phyloP scores from a whole-genome alignment of 2,113 vertebrate genomes.

The Scatophagus argus region DNA sequence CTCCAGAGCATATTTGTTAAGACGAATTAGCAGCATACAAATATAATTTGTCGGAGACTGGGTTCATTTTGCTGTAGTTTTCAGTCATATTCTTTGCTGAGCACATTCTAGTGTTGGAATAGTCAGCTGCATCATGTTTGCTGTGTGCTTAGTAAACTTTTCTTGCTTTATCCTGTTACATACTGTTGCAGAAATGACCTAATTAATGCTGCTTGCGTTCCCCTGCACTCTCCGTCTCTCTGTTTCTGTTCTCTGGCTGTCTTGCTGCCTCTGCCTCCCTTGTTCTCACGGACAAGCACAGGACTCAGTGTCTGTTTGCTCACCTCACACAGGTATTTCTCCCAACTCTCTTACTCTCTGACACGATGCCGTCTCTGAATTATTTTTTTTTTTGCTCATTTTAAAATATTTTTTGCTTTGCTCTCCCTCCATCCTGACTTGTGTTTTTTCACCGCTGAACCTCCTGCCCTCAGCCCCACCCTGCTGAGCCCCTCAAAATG shows the following conservation, averaged over 20 bases:
- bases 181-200: constrained; percentile 3
- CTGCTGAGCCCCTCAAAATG: constrained; percentile 43
- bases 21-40: neutral
- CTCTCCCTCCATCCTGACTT: constrained; percentile 30
- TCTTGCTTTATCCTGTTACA: neutral
- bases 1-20: neutral
- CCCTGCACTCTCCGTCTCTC: neutral
- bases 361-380: constrained; percentile 16
- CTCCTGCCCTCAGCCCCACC: constrained; percentile 39
- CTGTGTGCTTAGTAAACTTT: neutral
- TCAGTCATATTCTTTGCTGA: no score
- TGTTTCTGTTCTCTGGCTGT: constrained; percentile 3
- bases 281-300: constrained; percentile 18
- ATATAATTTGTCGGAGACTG: neutral
- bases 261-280: constrained; percentile 30
- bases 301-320: constrained; percentile 20
- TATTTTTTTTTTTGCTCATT: neutral
- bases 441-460: constrained; percentile 49
- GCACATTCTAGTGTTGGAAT: neutral
- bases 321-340: neutral
- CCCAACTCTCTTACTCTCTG: neutral
- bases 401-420: no score
- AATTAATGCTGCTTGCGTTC: neutral
- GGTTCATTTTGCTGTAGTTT: neutral
- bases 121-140: neutral